Conservation (phyloP, 2,797 vertebrate species). For the Chloroceryle inda region DNA sequence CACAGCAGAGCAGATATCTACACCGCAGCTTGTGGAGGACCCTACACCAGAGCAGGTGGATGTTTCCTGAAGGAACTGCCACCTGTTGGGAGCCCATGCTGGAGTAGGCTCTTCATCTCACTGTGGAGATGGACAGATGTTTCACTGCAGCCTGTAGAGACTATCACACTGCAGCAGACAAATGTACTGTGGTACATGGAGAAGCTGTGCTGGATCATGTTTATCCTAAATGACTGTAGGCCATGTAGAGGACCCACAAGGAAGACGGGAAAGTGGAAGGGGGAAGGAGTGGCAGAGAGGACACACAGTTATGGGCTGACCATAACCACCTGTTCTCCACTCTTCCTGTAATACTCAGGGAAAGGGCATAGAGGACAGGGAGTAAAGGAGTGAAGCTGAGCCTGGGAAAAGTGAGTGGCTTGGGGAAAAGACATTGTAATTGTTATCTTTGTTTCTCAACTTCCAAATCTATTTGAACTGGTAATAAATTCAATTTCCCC, state of each 20-base stretch:
- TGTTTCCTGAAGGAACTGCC: neutral
- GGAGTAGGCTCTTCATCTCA: neutral
- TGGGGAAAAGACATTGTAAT: neutral
- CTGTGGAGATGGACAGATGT: neutral
- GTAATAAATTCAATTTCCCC: neutral
- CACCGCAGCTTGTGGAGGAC: neutral
- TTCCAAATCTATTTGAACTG: neutral
- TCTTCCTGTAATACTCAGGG: fast-evolving
- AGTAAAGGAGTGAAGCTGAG: neutral
- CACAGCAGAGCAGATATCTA: neutral
- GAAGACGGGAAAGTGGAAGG: neutral
- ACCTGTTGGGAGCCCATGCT: neutral
- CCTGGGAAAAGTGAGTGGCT: neutral
- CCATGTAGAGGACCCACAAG: neutral
- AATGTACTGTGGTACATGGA: neutral
- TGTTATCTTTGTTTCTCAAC: neutral
- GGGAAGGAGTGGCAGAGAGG: fast-evolving
- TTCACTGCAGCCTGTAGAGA: neutral
- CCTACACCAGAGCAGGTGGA: fast-evolving
- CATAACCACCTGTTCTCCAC: fast-evolving
- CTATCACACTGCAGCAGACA: neutral
- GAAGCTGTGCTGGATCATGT: neutral
- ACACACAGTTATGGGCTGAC: neutral
- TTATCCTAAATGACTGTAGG: neutral
- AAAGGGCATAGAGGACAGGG: neutral